Base-by-base conservation (phyloP, 2,888 invertebrate genomes). In the Metalampra italica region DNA sequence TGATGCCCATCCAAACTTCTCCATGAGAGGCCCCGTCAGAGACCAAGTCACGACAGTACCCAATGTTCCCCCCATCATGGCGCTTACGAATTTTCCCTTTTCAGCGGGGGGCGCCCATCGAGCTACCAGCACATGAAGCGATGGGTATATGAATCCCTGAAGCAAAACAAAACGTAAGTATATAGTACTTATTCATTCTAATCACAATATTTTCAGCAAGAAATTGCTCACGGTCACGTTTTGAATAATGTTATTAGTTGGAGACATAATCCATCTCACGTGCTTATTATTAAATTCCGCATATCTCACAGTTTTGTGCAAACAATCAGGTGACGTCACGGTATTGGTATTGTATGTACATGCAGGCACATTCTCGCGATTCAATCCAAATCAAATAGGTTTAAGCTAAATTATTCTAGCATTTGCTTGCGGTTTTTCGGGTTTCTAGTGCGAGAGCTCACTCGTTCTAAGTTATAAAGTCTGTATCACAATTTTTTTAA, bases 51-150 rank as follows among this genome's bases (percentile, higher is more conserved):
- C 78, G 1, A 94, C 92, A 0, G 94, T 94, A 2, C 93, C 94
- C 47, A 94, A 87, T 0, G 94, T 93, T 5, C 94, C 94, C 9
- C 94, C 94, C 90, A 94, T 92, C 62, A 94, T 82, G 0, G 94
- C 91, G 60, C 93, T 92, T 0, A 94, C 87, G 65, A 94, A 94
- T 66, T 94, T 93, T 8, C 94, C 92, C 68, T 93, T 94, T 68
- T 94, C 94, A n/a, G 91, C 89, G 1, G 94, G 94, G 0, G 94
- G 94, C 0, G 93, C 90, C 94, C 94, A 94, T 62, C 91, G 90
- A 0, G 94, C 93, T 4, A 94, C 92, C 50, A 94, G 67, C 3
- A 90, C 91, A 57, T 93, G 93, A 9, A 92, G 82, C 4, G 92
- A 87, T 2, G 93, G 93, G 71, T 93, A 93, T 22, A 91, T 75